Evolutionary conservation across 1,140 invertebrate genomes (phyloP), one percentile per base, ranked within the genome.

Genomic region (Drosophila nasuta): DNA sequence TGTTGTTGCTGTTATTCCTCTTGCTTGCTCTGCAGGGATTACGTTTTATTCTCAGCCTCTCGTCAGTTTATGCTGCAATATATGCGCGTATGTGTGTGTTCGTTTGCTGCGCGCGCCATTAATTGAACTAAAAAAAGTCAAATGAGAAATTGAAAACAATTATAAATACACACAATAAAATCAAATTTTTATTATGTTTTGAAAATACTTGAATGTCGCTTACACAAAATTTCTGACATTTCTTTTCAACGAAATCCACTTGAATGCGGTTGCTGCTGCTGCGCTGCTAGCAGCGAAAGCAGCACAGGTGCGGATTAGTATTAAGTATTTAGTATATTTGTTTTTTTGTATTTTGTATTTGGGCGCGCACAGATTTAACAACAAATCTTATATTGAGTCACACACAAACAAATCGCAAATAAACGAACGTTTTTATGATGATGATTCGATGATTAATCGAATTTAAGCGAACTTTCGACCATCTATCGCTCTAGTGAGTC

Each of bases 111-210:
- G 85, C 85, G 83, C 80, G 85, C 85, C 85, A 88, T 85, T 88
- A 89, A 88, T 88, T 89, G 73, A 88, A 82, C 65, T 17, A 76
- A 60, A 51, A 52, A 60, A 56, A 56, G 7, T 48, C 56, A 11
- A 67, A 11, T 63, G 67, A 66, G 57, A 69, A 54, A 60, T 33
- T 89, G 68, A 75, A 86, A 82, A 88, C 77, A 69, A 75, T 86
- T 87, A 85, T 82, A 86, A 88, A 86, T 89, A 89, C 74, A 73
- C 86, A 74, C 81, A 89, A 87, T 88, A 88, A 89, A 88, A 76
- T 71, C 60, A 81, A 69, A 81, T 76, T 67, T 89, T 88, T 88
- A 88, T 88, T 81, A 81, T 88, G 85, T 88, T 88, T 88, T 80
- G 85, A 88, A 88, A 88, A 81, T 89, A 89, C 85, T 88, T 85